Conservation (phyloP, 2,113 vertebrate genomes). For the Leucoraja erinaceus region DNA sequence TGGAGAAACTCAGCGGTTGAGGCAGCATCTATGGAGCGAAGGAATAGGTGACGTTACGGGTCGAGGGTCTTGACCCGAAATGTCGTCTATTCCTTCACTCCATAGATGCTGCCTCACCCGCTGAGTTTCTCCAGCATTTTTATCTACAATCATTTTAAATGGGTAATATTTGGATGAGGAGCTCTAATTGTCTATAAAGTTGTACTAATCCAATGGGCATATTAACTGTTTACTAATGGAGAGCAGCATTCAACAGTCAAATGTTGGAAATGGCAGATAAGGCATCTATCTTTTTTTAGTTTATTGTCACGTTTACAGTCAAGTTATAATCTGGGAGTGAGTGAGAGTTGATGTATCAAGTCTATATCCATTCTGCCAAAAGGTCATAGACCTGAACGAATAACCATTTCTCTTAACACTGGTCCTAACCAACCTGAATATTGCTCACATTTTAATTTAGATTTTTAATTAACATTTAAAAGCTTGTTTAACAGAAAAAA, state of each 20-base stretch:
- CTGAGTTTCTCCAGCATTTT: no score
- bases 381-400: not conserved
- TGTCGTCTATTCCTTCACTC: no score
- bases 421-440: not conserved
- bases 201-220: not conserved
- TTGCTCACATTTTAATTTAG: not conserved
- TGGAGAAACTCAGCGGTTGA: no score
- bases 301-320: no score
- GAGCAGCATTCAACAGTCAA: not conserved
- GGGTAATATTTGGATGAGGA: not conserved
- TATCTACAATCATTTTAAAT: not conserved
- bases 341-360: not conserved
- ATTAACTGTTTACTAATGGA: not conserved
- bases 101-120: no score
- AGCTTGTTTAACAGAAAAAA: not conserved
- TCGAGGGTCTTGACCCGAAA: no score
- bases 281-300: not conserved
- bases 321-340: not conserved
- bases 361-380: not conserved
- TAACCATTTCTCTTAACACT: no score
- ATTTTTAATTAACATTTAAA: not conserved
- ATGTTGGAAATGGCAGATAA: not conserved
- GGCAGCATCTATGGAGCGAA: no score
- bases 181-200: not conserved
- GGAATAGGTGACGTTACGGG: no score